These are phyloP conservation scores for Helleia helle DNA, from an alignment of 2,888 invertebrate species.

Conservation along the genomic window DNA sequence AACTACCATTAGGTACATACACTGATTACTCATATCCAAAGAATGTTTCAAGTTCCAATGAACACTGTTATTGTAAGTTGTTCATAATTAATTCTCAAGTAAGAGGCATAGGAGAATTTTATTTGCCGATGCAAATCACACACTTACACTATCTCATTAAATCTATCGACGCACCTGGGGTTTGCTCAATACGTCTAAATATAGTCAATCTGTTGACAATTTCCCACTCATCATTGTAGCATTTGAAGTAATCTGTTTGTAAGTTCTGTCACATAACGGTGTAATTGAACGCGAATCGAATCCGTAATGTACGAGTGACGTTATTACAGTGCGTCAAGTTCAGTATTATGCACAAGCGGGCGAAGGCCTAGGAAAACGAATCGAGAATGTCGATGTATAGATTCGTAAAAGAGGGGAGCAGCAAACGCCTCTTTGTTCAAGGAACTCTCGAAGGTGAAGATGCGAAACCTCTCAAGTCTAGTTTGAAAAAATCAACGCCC, in stretches of 20 bases:
- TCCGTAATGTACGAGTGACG: slow-evolving; percentile 40
- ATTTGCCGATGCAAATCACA: slow-evolving; percentile 11
- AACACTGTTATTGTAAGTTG: no score
- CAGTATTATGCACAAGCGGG: slow-evolving; percentile 46
- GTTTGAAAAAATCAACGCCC: slow-evolving; percentile 61
- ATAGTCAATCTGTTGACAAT: slow-evolving; percentile 21
- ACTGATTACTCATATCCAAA: no score
- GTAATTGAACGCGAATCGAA: slow-evolving; percentile 48
- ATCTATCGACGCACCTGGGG: slow-evolving; percentile 14
- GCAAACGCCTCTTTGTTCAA: slow-evolving; percentile 83
- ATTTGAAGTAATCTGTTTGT: slow-evolving; percentile 24
- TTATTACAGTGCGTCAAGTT: slow-evolving; percentile 36
- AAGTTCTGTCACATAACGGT: slow-evolving; percentile 31
- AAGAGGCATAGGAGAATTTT: no score
- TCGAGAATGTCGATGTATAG: slow-evolving; percentile 82
- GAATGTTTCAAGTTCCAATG: no score
- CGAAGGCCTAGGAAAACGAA: slow-evolving; percentile 40
- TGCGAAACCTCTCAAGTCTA: slow-evolving; percentile 65
- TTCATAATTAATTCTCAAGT: no score
- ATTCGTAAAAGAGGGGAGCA: slow-evolving; percentile 81
- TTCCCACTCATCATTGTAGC: slow-evolving; percentile 19
- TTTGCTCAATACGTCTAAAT: slow-evolving; percentile 16
- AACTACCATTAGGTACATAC: no score
- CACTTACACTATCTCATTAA: slow-evolving; percentile 11
- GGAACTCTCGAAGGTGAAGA: slow-evolving; percentile 79